Evolutionary conservation across 1,140 invertebrate genomes (phyloP), one percentile per base, ranked within the genome.

Genomic region (Papilio dardanus): DNA sequence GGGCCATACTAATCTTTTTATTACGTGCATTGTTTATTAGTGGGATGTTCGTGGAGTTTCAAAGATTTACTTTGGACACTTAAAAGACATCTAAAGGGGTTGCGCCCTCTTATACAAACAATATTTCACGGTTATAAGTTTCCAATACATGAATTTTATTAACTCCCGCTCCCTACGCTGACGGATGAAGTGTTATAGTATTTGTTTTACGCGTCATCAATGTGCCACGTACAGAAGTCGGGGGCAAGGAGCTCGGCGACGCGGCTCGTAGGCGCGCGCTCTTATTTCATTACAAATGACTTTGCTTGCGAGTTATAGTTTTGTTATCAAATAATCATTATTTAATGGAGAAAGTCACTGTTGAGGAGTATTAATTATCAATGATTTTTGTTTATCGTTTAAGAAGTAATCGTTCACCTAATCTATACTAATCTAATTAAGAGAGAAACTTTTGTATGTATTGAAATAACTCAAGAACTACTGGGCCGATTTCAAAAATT

Each of bases 131-230:
- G 86, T 85, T 87, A 91, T 93, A 91, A 91, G 86, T 93, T 93
- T 92, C 90, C 91, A 86, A 93, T 91, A 93, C 90, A 93, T 93
- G 91, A 93, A 93, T 93, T 93, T 92, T 93, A 93, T 93, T 93
- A 93, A 92, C 84, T 91, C 85, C 86, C 83, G 81, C 86, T 83
- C 89, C 88, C 89, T 81, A 76, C 78, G 65, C 83, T 89, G 87
- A 87, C 79, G 87, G 88, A 87, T 89, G 84, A 83, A 86, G 86
- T 89, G 88, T 86, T 86, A 79, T 80, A 80, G 84, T 88, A 84
- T 92, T 91, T 91, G 89, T 91, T 92, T 92, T 91, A 88, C 89
- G 91, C 88, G 85, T 85, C 90, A 90, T 89, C 88, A 86, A 87
- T 78, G 83, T 88, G 88, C 86, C 86, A 85, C 76, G 77, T 74